These are phyloP conservation scores for Dolichomitus sp. DNA, from an alignment of 2,888 invertebrate genomes.

Conservation along the genomic window DNA sequence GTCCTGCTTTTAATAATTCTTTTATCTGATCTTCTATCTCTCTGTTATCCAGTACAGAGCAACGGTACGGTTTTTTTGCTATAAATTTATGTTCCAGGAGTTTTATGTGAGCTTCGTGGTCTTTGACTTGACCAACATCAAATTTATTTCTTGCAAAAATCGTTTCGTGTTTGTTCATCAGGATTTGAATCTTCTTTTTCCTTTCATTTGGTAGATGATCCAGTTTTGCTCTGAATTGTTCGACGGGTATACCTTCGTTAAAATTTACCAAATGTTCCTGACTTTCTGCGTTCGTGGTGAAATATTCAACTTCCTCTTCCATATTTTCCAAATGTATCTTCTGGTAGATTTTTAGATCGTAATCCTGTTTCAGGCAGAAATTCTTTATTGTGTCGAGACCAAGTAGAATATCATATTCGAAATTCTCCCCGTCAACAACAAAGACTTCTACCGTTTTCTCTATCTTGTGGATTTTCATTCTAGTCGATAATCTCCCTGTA, in stretches of 20 bases:
- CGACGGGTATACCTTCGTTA: constrained; percentile 44
- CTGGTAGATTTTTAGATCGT: constrained; percentile 66
- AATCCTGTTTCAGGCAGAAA: constrained; percentile 72
- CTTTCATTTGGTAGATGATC: constrained; percentile 58
- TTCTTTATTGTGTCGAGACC: constrained; percentile 74
- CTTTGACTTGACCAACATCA: constrained; percentile 62
- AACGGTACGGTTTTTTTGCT: constrained; percentile 61
- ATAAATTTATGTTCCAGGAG: constrained; percentile 59
- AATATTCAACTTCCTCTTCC: constrained; percentile 49
- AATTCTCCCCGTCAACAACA: constrained; percentile 72
- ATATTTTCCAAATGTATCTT: constrained; percentile 42
- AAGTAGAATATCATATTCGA: constrained; percentile 73
- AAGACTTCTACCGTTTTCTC: constrained; percentile 68
- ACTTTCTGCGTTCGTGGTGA: constrained; percentile 20
- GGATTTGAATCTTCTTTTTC: constrained; percentile 49
- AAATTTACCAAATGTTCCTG: constrained; percentile 46
- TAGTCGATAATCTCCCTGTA: constrained; percentile 66
- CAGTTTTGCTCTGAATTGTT: constrained; percentile 55
- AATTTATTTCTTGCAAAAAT: constrained; percentile 65
- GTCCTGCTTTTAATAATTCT: constrained; percentile 62
- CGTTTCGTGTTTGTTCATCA: constrained; percentile 62
- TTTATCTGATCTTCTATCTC: constrained; percentile 66
- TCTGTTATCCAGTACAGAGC: constrained; percentile 57
- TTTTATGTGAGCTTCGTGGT: constrained; percentile 65
- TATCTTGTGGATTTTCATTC: constrained; percentile 69